A percentile compares a stretch with the other conserved stretches of the same genome.
Conservation (phyloP, 2,888 invertebrate genomes). For the Chirona hameri region DNA sequence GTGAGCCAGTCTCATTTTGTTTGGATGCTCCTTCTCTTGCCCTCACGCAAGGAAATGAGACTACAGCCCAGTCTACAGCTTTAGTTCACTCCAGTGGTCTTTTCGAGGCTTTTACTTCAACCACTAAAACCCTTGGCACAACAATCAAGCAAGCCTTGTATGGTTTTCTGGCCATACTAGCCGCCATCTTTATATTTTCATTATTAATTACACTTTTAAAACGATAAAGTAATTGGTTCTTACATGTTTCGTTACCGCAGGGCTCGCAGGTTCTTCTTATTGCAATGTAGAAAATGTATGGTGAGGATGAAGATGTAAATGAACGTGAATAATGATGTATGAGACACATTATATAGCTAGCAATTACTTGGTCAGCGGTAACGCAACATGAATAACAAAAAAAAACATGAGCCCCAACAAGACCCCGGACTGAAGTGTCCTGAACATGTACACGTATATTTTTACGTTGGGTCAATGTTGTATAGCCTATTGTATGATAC, state of each 20-base stretch:
- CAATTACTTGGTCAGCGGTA: not conserved
- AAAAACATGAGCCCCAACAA: too few species aligned
- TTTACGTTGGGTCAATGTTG: too few species aligned
- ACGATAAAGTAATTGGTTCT: not conserved
- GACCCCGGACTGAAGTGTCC: too few species aligned
- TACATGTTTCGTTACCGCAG: not conserved
- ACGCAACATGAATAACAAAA: not conserved
- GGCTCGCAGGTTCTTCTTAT: not conserved
- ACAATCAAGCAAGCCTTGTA: not conserved
- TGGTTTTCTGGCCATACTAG: not conserved
- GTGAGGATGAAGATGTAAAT: too few species aligned
- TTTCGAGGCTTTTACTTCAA: not conserved
- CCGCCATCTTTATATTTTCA: not conserved
- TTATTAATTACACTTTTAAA: not conserved
- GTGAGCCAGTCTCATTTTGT: not conserved
- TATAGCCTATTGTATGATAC: too few species aligned
- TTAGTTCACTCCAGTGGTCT: not conserved
- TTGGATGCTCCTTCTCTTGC: not conserved
- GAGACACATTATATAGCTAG: too few species aligned
- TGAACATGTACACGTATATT: too few species aligned
- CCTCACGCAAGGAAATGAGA: not conserved
- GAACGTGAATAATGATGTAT: too few species aligned
- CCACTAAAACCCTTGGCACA: not conserved
- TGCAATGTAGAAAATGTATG: too few species aligned
- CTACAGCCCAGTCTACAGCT: not conserved